Evolutionary conservation across 1,140 invertebrate genomes (phyloP).

Genomic region (Berghia stephanieae): DNA sequence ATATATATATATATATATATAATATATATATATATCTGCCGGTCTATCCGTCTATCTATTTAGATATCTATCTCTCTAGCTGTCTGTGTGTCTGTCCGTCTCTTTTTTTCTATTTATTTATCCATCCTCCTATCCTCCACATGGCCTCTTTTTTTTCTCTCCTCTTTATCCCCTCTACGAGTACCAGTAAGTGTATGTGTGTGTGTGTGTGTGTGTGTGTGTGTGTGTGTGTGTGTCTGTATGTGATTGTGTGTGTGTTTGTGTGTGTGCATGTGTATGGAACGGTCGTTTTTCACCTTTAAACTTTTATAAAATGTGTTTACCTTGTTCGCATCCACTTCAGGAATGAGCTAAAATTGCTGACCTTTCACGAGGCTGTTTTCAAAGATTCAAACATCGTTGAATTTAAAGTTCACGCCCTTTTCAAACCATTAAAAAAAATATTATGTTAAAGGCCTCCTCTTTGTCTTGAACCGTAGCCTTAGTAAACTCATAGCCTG

Average conservation of each 20-base stretch:
- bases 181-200: neutral
- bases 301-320: no score
- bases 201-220: neutral
- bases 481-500: no score
- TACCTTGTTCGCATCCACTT: no score
- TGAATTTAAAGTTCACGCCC: no score
- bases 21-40: neutral
- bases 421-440: no score
- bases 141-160: conserved; percentile 1
- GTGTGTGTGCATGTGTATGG: conserved; percentile 15
- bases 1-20: no score
- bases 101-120: conserved; percentile 10
- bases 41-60: neutral
- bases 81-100: conserved; percentile 11
- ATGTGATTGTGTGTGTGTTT: conserved; percentile 3
- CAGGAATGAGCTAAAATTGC: no score
- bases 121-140: neutral
- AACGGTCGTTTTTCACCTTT: no score
- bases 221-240: conserved; percentile 14
- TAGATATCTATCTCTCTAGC: neutral
- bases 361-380: no score
- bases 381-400: no score
- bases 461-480: no score
- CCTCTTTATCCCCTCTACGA: neutral
- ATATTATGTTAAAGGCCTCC: no score